These are phyloP conservation scores for Nylanderia fulva DNA, from an alignment of 1,140 invertebrate species.

Conservation along the genomic window DNA sequence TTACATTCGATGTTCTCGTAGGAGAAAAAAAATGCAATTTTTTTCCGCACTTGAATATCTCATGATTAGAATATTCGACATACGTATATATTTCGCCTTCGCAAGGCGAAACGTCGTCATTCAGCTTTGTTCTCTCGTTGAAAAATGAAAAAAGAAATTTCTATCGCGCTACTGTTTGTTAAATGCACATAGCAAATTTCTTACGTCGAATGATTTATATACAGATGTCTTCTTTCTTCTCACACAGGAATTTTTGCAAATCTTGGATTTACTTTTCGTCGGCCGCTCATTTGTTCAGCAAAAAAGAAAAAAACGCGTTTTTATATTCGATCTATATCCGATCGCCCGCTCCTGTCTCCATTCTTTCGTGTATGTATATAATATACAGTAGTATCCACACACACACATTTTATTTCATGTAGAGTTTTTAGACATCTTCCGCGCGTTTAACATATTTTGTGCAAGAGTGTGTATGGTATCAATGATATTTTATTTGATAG, in stretches of 20 bases:
- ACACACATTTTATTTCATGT: slow-evolving; percentile 50
- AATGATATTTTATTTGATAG: slow-evolving; percentile 62
- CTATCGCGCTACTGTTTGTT: neutral
- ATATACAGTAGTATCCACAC: slow-evolving; percentile 67
- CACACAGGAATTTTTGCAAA: neutral
- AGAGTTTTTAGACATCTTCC: slow-evolving; percentile 65
- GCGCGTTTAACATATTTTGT: slow-evolving; percentile 59
- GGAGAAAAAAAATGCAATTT: slow-evolving; percentile 16
- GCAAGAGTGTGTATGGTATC: slow-evolving; percentile 47
- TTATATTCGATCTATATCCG: slow-evolving; percentile 38
- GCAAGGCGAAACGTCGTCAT: neutral
- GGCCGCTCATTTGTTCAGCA: too few species aligned
- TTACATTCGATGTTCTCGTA: slow-evolving; percentile 58
- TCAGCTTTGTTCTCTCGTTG: neutral
- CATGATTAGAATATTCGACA: neutral
- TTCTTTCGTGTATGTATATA: slow-evolving; percentile 66
- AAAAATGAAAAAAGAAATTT: neutral
- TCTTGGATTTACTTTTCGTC: neutral
- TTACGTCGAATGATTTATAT: neutral
- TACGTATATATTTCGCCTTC: neutral
- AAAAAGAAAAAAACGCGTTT: neutral
- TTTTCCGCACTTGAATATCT: neutral
- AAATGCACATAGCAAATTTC: neutral
- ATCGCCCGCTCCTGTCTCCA: slow-evolving; percentile 46
- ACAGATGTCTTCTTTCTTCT: neutral